These are phyloP conservation scores for Myathropa florea DNA, from an alignment of 2,888 invertebrate genomes.

Conservation along the genomic window DNA sequence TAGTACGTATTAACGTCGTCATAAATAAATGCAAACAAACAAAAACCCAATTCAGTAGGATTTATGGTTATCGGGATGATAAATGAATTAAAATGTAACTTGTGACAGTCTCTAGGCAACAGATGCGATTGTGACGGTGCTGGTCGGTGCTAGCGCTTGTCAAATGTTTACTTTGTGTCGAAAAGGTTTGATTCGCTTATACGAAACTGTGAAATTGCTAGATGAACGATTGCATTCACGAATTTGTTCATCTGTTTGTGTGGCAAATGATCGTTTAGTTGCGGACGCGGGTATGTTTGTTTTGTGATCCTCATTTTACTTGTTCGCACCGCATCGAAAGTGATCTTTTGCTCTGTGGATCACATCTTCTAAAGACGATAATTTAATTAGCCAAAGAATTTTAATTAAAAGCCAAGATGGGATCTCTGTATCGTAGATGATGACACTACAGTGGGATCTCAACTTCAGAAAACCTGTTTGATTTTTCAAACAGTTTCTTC, in stretches of 20 bases:
- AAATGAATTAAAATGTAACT: conserved; percentile 51
- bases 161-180: conserved; percentile 18
- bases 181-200: neutral
- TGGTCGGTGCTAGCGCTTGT: neutral
- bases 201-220: neutral
- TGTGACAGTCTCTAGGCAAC: conserved; percentile 34
- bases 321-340: neutral
- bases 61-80: conserved; percentile 32
- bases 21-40: neutral
- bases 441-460: too few species aligned
- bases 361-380: too few species aligned
- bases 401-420: too few species aligned
- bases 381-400: too few species aligned
- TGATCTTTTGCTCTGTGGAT: too few species aligned
- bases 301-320: neutral
- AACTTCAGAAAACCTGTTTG: too few species aligned
- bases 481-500: too few species aligned
- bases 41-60: neutral
- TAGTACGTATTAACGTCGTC: neutral
- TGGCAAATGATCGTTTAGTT: neutral
- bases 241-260: too few species aligned
- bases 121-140: neutral
- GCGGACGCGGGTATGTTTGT: neutral
- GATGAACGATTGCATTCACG: too few species aligned
- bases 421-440: too few species aligned